Conservation (phyloP, 2,797 vertebrate species). For the Catamblyrhynchus diadema region DNA sequence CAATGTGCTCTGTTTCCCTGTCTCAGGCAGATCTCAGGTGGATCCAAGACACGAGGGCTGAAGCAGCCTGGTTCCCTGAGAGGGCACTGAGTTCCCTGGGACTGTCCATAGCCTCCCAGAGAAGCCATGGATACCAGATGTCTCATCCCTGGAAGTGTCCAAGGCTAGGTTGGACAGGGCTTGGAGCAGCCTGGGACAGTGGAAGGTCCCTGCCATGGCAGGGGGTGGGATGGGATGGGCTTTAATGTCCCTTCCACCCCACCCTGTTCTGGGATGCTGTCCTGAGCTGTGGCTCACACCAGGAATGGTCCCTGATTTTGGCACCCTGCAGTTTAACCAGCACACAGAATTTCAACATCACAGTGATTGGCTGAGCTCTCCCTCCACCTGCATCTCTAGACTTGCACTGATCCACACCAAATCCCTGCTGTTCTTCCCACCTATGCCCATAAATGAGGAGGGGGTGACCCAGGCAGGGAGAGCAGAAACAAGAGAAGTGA, state of each 20-base stretch:
- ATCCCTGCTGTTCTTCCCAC: neutral
- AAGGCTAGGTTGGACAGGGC: neutral
- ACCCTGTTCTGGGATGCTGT: neutral
- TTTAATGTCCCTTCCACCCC: neutral
- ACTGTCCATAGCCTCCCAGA: rapidly evolving
- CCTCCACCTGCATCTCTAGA: rapidly evolving
- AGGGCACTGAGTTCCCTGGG: rapidly evolving
- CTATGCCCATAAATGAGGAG: rapidly evolving
- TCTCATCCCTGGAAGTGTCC: rapidly evolving
- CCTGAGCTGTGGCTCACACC: neutral
- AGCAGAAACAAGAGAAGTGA: neutral
- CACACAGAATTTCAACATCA: neutral
- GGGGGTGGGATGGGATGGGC: rapidly evolving
- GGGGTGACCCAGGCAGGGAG: neutral
- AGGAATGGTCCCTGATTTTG: neutral
- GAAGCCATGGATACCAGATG: rapidly evolving
- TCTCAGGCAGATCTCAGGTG: rapidly evolving
- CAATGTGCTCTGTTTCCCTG: rapidly evolving
- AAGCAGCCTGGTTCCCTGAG: neutral
- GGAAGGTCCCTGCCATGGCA: neutral
- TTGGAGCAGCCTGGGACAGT: too few relatives aligned
- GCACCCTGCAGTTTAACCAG: neutral
- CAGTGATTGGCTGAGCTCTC: neutral
- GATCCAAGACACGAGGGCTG: rapidly evolving
- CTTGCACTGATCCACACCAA: neutral